Percentiles rank a stretch among this genome's conserved stretches.
Conservation (phyloP, 2,888 invertebrate genomes). For the Eristalinus aeneus region DNA sequence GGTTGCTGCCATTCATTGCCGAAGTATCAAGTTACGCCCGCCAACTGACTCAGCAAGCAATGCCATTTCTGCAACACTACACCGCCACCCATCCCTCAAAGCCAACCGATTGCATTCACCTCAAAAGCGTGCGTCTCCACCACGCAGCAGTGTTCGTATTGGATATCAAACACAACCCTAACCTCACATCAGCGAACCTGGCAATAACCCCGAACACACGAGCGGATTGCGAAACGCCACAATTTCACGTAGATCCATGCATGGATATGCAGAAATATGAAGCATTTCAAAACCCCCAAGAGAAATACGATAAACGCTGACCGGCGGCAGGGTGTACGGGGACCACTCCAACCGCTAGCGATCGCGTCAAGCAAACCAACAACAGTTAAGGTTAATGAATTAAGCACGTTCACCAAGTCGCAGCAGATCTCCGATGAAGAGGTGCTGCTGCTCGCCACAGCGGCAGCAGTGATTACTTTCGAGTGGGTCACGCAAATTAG, state of each 20-base stretch:
- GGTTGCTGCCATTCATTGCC: slow-evolving; percentile 5
- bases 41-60: not conserved
- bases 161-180: not conserved
- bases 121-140: slow-evolving; percentile 36
- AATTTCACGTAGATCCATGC: slow-evolving; percentile 49
- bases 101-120: slow-evolving; percentile 31
- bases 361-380: not conserved
- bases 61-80: not conserved
- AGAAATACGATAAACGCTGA: slow-evolving; percentile 31
- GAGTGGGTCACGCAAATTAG: slow-evolving; percentile 39
- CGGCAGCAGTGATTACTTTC: not conserved
- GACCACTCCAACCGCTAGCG: slow-evolving; percentile 36
- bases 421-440: not conserved
- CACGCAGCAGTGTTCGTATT: slow-evolving; percentile 34
- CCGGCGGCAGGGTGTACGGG: not conserved
- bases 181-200: slow-evolving; percentile 5
- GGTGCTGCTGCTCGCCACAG: not conserved
- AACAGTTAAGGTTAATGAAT: slow-evolving; percentile 66
- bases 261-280: slow-evolving; percentile 54
- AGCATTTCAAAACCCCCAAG: slow-evolving; percentile 35
- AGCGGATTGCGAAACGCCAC: slow-evolving; percentile 21
- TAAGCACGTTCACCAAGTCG: slow-evolving; percentile 51
- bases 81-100: not conserved
- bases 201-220: slow-evolving; percentile 13
- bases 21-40: not conserved